Evolutionary conservation across 2,888 invertebrate genomes (phyloP).

Genomic region (Neoitamus cyanurus): DNA sequence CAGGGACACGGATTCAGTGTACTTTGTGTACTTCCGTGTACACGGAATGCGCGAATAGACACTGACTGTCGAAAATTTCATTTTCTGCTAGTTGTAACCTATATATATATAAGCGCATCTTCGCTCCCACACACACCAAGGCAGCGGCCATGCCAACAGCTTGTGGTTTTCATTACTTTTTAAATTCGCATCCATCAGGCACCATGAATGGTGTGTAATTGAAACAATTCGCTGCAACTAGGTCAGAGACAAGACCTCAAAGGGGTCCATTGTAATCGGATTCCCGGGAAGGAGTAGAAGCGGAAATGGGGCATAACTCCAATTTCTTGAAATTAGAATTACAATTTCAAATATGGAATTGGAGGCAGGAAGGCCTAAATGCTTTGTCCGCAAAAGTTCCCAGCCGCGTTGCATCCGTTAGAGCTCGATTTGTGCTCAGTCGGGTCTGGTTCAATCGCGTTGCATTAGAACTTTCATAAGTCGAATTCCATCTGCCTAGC

Average conservation of each 20-base stretch:
- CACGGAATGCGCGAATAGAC: no score
- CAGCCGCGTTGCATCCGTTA: background rate
- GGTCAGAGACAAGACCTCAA: background rate
- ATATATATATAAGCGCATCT: background rate
- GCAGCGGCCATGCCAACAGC: background rate
- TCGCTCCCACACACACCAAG: background rate
- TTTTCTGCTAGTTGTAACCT: background rate
- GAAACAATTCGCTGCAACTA: background rate
- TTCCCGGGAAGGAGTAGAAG: background rate
- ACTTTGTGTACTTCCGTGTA: no score
- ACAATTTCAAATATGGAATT: background rate
- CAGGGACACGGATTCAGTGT: no score
- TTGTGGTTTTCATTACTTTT: background rate
- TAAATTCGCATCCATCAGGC: background rate
- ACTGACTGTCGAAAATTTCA: no score
- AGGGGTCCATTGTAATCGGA: background rate
- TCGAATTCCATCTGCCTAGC: background rate
- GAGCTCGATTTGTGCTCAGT: background rate
- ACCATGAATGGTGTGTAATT: background rate
- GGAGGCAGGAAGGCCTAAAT: background rate
- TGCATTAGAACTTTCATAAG: constrained; percentile 10
- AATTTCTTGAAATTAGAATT: background rate
- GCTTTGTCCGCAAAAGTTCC: background rate
- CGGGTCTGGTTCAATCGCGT: background rate
- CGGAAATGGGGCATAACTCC: background rate